phyloP scores from a whole-genome alignment of 2,113 vertebrate species.

The Dipodomys spectabilis region DNA sequence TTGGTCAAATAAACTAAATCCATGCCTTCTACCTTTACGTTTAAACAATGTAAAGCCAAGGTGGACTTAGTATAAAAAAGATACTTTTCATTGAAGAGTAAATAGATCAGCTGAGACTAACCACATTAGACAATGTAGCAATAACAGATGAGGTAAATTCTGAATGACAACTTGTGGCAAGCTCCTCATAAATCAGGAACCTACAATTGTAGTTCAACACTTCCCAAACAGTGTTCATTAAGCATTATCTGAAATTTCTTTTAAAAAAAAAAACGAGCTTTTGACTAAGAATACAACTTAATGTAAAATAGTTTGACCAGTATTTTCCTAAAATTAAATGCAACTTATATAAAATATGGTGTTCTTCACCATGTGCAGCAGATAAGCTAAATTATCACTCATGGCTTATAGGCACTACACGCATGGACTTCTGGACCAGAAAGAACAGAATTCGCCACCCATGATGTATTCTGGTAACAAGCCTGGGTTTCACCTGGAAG shows the following conservation, averaged over 20 bases:
- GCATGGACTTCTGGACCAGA: background rate
- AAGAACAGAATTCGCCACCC: background rate
- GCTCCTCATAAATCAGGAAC: slow-evolving; percentile 48
- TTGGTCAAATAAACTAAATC: slow-evolving; percentile 43
- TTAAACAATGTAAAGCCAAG: slow-evolving; percentile 47
- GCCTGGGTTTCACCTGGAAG: background rate
- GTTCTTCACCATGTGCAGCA: slow-evolving; percentile 9
- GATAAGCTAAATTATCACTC: background rate
- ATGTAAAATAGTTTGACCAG: background rate
- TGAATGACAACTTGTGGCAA: slow-evolving; percentile 35
- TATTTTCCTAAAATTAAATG: background rate
- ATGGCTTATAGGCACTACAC: background rate
- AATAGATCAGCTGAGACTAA: slow-evolving; percentile 47
- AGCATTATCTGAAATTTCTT: background rate
- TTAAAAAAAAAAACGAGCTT: slow-evolving; percentile 8
- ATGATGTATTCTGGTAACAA: background rate
- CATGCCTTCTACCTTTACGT: background rate
- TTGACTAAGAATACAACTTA: slow-evolving; percentile 45
- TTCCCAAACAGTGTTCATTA: slow-evolving; percentile 62
- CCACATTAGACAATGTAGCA: slow-evolving; percentile 18
- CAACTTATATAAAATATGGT: slow-evolving; percentile 13
- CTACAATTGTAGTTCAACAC: slow-evolving; percentile 1
- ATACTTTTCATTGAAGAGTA: slow-evolving; percentile 33
- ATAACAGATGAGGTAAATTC: slow-evolving; percentile 34
- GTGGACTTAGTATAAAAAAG: background rate